A percentile compares a stretch with the other conserved stretches of the same genome.
Conservation (phyloP, 2,888 invertebrate species). For the Pyrrhosoma nymphula region DNA sequence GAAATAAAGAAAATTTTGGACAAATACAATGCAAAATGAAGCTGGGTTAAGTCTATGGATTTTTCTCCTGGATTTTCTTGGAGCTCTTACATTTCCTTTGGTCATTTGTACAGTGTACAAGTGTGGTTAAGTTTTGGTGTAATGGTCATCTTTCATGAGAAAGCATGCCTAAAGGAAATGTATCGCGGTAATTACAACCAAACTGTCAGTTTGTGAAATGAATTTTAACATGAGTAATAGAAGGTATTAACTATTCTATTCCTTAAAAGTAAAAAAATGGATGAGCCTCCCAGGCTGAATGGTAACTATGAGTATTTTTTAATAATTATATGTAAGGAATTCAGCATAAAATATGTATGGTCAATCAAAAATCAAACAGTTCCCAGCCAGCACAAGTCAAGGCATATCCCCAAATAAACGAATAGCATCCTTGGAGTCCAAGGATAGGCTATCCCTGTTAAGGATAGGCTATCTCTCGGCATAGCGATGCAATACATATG, state of each 20-base stretch:
- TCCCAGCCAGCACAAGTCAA: too few relatives aligned
- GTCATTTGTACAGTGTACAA: neutral
- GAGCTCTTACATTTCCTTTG: neutral
- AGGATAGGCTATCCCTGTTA: too few relatives aligned
- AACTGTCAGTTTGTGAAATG: neutral
- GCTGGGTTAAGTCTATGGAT: neutral
- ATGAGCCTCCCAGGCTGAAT: neutral
- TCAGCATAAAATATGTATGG: neutral
- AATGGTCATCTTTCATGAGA: neutral
- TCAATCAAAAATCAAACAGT: neutral
- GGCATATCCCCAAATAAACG: too few relatives aligned
- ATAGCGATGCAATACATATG: too few relatives aligned
- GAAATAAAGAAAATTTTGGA: constrained; percentile 56
- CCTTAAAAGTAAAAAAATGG: neutral
- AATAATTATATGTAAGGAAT: neutral
- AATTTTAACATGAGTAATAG: neutral
- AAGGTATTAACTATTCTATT: neutral
- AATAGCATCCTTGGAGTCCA: too few relatives aligned
- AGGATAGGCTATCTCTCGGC: too few relatives aligned
- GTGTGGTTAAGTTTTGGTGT: neutral
- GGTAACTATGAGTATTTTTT: neutral
- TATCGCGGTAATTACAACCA: neutral
- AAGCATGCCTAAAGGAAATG: neutral
- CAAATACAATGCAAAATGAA: constrained; percentile 42
- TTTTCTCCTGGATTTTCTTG: neutral